phyloP scores from a whole-genome alignment of 1,140 invertebrate species.

The Cotesia glomerata region DNA sequence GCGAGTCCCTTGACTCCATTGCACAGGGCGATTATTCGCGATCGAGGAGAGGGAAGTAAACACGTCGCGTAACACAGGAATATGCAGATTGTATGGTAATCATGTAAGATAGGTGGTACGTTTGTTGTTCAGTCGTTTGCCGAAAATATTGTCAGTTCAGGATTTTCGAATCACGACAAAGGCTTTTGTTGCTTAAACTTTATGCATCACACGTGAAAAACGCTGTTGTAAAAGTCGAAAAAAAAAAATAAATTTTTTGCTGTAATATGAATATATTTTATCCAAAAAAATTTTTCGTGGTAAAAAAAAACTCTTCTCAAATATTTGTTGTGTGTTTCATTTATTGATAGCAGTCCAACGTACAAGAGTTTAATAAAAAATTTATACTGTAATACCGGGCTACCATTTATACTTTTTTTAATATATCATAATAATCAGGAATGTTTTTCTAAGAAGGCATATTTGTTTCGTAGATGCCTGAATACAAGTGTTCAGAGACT shows the following conservation, averaged over 20 bases:
- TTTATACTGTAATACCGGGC: too few relatives aligned
- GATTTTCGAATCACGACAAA: background rate
- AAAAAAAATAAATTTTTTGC: too few relatives aligned
- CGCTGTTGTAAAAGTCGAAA: too few relatives aligned
- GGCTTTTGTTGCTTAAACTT: background rate
- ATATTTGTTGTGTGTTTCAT: too few relatives aligned
- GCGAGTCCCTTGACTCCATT: background rate
- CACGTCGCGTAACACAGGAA: conserved; percentile 38
- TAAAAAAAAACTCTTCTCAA: too few relatives aligned
- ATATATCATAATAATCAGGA: too few relatives aligned
- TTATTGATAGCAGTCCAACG: too few relatives aligned
- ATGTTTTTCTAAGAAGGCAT: conserved; percentile 6
- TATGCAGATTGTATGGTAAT: conserved; percentile 61
- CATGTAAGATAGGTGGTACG: conserved; percentile 50
- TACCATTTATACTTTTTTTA: background rate
- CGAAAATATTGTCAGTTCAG: conserved; percentile 3
- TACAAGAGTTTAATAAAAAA: too few relatives aligned
- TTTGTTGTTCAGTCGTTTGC: conserved; percentile 44
- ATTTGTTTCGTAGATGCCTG: conserved; percentile 20
- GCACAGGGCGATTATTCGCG: conserved; percentile 8
- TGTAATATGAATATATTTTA: too few relatives aligned
- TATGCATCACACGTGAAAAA: background rate
- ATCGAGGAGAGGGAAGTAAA: background rate
- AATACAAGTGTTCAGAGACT: conserved; percentile 15
- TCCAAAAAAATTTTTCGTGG: too few relatives aligned